These are phyloP conservation scores for Diogma glabrata DNA, from an alignment of 2,888 invertebrate genomes.

Conservation along the genomic window DNA sequence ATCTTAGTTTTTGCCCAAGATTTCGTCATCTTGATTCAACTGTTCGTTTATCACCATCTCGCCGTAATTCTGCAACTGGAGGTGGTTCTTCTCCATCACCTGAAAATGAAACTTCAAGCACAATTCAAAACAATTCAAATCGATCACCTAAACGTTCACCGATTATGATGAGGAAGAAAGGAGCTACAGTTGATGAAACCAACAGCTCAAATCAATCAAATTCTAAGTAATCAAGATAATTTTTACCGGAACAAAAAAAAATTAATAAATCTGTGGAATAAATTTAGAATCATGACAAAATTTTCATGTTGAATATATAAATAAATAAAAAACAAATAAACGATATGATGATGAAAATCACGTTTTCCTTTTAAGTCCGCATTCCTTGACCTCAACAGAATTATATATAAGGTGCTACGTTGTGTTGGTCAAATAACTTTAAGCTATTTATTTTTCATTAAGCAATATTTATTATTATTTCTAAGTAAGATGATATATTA, in stretches of 20 bases:
- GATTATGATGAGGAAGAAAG: conserved; percentile 25
- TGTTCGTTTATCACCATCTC: conserved; percentile 56
- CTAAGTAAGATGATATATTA: no score
- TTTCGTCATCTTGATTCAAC: conserved; percentile 80
- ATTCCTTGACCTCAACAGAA: conserved; percentile 4
- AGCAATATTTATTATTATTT: no score
- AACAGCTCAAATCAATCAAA: no score
- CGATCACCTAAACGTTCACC: conserved; percentile 43
- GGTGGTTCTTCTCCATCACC: conserved; percentile 59
- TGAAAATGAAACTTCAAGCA: conserved; percentile 37
- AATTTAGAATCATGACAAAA: no score
- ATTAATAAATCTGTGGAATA: no score
- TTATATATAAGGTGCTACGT: no score
- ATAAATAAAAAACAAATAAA: neutral
- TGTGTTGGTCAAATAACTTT: no score
- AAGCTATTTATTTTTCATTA: no score
- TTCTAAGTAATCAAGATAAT: no score
- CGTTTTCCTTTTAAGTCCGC: neutral
- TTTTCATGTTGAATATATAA: no score
- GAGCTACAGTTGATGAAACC: neutral
- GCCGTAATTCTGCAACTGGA: conserved; percentile 47
- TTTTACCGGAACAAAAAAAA: no score
- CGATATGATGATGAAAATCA: conserved; percentile 1
- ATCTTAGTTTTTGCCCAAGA: conserved; percentile 36
- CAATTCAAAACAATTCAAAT: conserved; percentile 34